phyloP scores from a whole-genome alignment of 2,888 invertebrate species.

The Chouioia cunea region DNA sequence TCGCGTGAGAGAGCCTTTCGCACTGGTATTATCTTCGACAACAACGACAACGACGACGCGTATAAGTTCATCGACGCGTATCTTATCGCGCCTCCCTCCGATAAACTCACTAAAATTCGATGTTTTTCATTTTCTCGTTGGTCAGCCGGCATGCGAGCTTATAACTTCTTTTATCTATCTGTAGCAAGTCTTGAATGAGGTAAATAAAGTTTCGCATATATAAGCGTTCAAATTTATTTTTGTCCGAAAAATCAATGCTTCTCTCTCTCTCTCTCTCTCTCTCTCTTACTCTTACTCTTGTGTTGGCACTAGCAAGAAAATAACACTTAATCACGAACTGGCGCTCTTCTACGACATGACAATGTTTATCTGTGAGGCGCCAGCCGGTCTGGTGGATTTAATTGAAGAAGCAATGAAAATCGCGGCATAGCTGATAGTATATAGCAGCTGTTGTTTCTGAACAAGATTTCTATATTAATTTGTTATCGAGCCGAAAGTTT shows the following conservation, averaged over 20 bases:
- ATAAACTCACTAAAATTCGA: slow-evolving; percentile 43
- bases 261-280: too few relatives aligned
- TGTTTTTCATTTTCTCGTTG: slow-evolving; percentile 19
- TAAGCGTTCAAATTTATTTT: too few relatives aligned
- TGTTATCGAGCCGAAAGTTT: slow-evolving; percentile 27
- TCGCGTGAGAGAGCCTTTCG: slow-evolving; percentile 25
- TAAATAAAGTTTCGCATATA: not conserved
- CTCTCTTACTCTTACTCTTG: too few relatives aligned
- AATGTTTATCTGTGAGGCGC: slow-evolving; percentile 3
- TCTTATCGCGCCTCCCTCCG: slow-evolving; percentile 38
- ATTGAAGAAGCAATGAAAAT: slow-evolving; percentile 28
- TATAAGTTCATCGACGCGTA: slow-evolving; percentile 44
- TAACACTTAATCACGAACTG: slow-evolving; percentile 1
- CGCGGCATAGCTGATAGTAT: slow-evolving; percentile 14
- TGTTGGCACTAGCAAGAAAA: not conserved
- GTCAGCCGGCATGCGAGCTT: too few relatives aligned
- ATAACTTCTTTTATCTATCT: slow-evolving; percentile 34
- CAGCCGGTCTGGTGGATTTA: not conserved
- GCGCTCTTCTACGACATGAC: not conserved
- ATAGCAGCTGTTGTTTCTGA: too few relatives aligned
- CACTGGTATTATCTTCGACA: not conserved
- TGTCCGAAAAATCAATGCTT: too few relatives aligned
- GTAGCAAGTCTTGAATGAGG: not conserved
- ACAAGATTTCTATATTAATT: slow-evolving; percentile 18
- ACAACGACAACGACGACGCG: not conserved